Conservation (phyloP, 37 sponge, comb jelly and placozoan genomes). For the Axinella damicornis region DNA sequence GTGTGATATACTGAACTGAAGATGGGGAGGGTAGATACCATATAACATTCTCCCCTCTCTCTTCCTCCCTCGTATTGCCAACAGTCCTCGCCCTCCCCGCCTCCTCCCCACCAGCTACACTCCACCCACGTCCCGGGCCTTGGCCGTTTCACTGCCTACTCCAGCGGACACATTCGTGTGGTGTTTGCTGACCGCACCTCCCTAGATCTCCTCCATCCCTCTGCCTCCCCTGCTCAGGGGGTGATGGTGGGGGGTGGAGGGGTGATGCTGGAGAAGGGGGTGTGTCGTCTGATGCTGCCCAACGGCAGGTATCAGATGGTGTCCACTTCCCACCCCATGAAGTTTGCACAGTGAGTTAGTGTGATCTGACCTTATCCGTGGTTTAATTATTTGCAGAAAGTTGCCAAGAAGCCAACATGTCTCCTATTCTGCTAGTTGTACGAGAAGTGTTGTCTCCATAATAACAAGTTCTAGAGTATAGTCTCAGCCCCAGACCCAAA, state of each 20-base stretch:
- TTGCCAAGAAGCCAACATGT: too few relatives aligned
- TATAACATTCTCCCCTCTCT: not conserved
- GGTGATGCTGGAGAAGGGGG: not conserved
- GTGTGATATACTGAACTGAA: too few relatives aligned
- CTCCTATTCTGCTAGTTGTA: too few relatives aligned
- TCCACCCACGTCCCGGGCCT: conserved; percentile 20
- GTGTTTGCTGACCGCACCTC: conserved; percentile 11
- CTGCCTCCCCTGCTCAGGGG: not conserved
- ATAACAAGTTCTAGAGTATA: too few relatives aligned
- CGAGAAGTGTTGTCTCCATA: too few relatives aligned
- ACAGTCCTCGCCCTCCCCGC: not conserved
- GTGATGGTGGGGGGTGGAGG: not conserved
- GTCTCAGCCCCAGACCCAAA: too few relatives aligned
- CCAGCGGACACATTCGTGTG: conserved; percentile 17
- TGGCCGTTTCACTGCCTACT: conserved; percentile 33
- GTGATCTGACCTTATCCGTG: too few relatives aligned
- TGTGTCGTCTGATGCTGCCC: conserved; percentile 25
- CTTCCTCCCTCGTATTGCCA: not conserved
- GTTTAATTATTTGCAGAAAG: too few relatives aligned
- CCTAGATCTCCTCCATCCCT: conserved; percentile 34
- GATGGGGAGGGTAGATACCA: too few relatives aligned
- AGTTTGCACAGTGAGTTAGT: not conserved
- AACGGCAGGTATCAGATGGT: conserved; percentile 32
- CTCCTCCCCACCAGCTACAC: not conserved
- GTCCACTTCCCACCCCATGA: not conserved